Percentiles rank a stretch among this genome's conserved stretches.
Evolutionary conservation across 2,797 vertebrate genomes (phyloP).

Genomic region (Notoglanidium macrostoma): DNA sequence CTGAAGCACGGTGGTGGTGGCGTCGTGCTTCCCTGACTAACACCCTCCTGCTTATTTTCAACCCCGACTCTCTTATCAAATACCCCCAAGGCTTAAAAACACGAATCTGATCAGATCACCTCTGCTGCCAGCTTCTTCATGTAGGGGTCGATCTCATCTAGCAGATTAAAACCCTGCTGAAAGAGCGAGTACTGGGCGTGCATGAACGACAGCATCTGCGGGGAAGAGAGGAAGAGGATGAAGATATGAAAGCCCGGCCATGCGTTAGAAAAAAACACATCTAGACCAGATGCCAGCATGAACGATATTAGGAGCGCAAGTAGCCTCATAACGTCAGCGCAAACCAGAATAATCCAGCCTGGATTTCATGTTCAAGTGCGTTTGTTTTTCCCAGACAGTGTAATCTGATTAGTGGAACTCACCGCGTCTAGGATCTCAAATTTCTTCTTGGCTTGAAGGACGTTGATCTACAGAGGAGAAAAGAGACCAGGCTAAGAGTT

Average conservation of each 20-base stretch:
- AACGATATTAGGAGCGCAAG: no score
- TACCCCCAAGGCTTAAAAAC: not conserved
- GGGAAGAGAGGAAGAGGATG: not conserved
- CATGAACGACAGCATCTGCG: conserved; percentile 98
- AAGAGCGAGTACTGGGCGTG: conserved; percentile 94
- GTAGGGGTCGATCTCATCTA: conserved; percentile 91
- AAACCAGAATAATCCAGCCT: not conserved
- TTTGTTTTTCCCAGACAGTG: not conserved
- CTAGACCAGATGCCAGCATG: not conserved
- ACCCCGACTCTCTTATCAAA: not conserved
- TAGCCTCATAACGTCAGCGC: not conserved
- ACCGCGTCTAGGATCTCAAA: conserved; percentile 97
- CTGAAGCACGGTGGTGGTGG: conserved; percentile 8
- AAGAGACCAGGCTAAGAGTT: not conserved
- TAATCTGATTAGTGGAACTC: conserved; percentile 58
- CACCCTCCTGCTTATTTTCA: not conserved
- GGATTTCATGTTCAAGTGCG: not conserved
- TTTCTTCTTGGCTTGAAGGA: conserved; percentile 97
- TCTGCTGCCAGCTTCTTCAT: conserved; percentile 94
- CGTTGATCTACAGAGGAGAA: conserved; percentile 85
- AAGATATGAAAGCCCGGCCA: not conserved
- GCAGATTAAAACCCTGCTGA: conserved; percentile 92
- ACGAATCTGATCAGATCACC: conserved; percentile 71
- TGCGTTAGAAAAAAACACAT: not conserved
- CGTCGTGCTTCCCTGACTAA: not conserved